phyloP scores from a whole-genome alignment of 2,113 vertebrate species.

The Pogona vitticeps region DNA sequence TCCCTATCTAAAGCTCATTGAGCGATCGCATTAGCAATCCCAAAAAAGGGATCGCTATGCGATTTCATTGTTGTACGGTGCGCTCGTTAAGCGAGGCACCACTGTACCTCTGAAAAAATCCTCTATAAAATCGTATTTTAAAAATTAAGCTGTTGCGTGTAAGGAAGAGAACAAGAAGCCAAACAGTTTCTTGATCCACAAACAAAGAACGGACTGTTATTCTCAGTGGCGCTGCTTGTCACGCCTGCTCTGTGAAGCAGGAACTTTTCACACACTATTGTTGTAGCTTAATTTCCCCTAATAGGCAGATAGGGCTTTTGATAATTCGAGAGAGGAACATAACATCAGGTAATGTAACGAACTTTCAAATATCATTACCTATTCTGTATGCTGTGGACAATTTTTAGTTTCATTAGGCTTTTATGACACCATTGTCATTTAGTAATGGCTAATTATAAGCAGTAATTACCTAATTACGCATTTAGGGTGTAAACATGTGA shows the following conservation, averaged over 20 bases:
- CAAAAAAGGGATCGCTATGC: no score
- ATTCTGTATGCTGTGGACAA: slow-evolving; percentile 38
- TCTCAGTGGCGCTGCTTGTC: no score
- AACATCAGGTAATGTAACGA: slow-evolving; percentile 24
- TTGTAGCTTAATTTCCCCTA: slow-evolving; percentile 22
- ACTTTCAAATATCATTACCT: slow-evolving; percentile 47
- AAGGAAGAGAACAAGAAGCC: neutral
- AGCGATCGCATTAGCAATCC: no score
- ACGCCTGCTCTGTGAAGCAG: neutral
- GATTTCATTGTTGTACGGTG: no score
- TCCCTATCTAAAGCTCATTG: no score
- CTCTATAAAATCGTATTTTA: no score
- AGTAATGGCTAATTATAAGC: slow-evolving; percentile 71
- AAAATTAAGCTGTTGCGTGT: neutral
- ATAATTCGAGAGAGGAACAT: slow-evolving; percentile 42
- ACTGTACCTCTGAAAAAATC: no score
- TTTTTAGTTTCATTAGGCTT: slow-evolving; percentile 63
- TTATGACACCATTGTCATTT: slow-evolving; percentile 57
- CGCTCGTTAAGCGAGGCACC: no score
- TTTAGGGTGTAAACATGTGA: slow-evolving; percentile 69
- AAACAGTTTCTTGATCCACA: no score
- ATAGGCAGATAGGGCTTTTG: neutral
- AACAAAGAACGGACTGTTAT: neutral
- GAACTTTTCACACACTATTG: slow-evolving; percentile 46
- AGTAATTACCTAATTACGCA: slow-evolving; percentile 74